Evolutionary conservation across 2,797 vertebrate genomes (phyloP), one percentile per base, ranked within the genome.

Genomic region (Rhinoraja longicauda): DNA sequence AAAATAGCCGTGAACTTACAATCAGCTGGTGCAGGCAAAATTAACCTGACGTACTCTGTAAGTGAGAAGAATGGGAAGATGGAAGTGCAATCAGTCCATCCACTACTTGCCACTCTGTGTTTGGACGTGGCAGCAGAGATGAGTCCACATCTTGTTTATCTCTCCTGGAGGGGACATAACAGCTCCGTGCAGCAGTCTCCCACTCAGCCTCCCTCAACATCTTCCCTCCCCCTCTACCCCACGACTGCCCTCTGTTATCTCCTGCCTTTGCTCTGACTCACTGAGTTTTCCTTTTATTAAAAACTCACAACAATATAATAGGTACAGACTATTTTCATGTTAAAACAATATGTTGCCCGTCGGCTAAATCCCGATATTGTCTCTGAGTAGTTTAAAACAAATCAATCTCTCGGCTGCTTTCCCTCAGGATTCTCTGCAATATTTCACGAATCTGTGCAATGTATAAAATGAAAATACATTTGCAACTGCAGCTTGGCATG

Each of bases 1-100:
- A 91, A 91, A 91, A 91, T 91, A 91, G 88, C 88, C 24, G 45
- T 72, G 88, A 70, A 91, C 67, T 70, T 62, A 90, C 32, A 36
- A 67, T 32, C 62, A 90, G 64, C 62, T 91, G 67, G 88, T 91
- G 64, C 29, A 4, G 62, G 1, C 59, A 88, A 88, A 88, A 88
- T 92, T 92, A 92, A 92, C 67, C 24, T 72, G 90, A 75, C 90
- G n/a, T 0, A 6, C 26, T 13, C 53, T 75, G 39, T 72, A 29
- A 92, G n/a, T 13, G 90, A n/a, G 32, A 32, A 73, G 90, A 88
- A 88, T 9, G 19, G 59, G 36, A 67, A 36, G 59, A 64, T 67
- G n/a, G 21, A 32, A 36, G 36, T 67, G 21, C 17, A 36, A 67
- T 88, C 15, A 19, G n/a, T 2, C 59, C n/a, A 21, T 88, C n/a